Evolutionary conservation across 2,888 invertebrate genomes (phyloP), one percentile per base, ranked within the genome.

Genomic region (Heterodera filipjevi): DNA sequence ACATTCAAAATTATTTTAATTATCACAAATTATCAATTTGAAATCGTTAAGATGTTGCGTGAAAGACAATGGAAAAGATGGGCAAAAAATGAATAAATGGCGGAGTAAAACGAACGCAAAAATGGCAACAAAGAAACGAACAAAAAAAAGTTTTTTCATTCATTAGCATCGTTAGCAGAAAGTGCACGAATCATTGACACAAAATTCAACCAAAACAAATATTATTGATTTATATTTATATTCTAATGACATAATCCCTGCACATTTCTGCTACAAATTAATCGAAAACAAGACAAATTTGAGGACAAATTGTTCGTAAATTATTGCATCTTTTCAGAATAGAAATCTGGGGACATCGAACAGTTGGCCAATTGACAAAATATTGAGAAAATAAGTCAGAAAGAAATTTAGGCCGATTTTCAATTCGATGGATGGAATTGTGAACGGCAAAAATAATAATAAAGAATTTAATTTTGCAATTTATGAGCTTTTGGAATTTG

Each of bases 21-120:
- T 27, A 59, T 59, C 27, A 59, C 59, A 59, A 59, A 59, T 10
- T 6, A 27, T 10, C 6, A 59, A 10, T 59, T 59, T 8, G 59
- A 59, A 27, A 59, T 59, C 8, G 59, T 22, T 59, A 27, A 59
- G 27, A 59, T 59, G 59, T 53, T 59, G 59, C 59, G 59, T 59
- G 59, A 59, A 59, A 59, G 59, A 59, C 59, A 59, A 27, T 59
- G 59, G 27, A 59, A 59, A 59, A n/a, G 27, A 27, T 59, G 59
- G 59, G 59, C 59, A 59, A 59, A 59, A 59, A n/a, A 59, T 8
- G 5, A 27, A 22, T 27, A n/a, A 59, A 59, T 59, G 59, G 59
- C 59, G 27, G 22, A 59, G 10, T 27, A n/a, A 59, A 59, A 59
- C 6, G 5, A 59, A 59, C 19, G 27, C 59, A 59, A 8, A 59